A percentile compares a stretch with the other conserved stretches of the same genome.
Evolutionary conservation across 2,888 invertebrate genomes (phyloP).

Genomic region (Drosophila dives): DNA sequence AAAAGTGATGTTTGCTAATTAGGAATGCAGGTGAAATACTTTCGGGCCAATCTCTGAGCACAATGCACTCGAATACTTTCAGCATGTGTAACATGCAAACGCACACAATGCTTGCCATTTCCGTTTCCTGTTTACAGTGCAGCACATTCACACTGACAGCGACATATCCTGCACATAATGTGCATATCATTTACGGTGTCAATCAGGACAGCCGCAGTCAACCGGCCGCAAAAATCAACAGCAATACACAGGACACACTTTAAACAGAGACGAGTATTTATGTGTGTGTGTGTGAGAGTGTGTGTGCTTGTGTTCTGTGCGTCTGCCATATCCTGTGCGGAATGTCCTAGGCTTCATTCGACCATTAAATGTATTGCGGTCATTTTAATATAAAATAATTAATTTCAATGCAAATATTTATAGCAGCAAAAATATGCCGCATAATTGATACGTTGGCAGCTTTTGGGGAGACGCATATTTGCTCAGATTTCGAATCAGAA

Average conservation of each 20-base stretch:
- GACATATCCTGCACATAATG: slow-evolving; percentile 75
- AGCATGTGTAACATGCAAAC: slow-evolving; percentile 21
- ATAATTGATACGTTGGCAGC: slow-evolving; percentile 71
- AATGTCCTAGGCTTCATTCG: slow-evolving; percentile 48
- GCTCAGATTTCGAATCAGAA: slow-evolving; percentile 3
- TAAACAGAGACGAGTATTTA: slow-evolving; percentile 18
- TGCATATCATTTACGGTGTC: slow-evolving; percentile 77
- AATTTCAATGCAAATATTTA: slow-evolving; percentile 81
- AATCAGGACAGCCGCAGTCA: slow-evolving; percentile 64
- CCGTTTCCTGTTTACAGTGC: slow-evolving; percentile 71
- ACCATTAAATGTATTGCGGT: slow-evolving; percentile 78
- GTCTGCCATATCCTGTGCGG: slow-evolving; percentile 49
- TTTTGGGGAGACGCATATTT: slow-evolving; percentile 6
- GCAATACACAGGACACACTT: slow-evolving; percentile 33
- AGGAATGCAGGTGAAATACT: slow-evolving; percentile 38
- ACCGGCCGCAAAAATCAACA: slow-evolving; percentile 67
- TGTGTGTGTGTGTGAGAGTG: not conserved
- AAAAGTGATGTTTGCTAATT: slow-evolving; percentile 34
- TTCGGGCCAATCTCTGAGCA: slow-evolving; percentile 39
- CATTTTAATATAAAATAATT: slow-evolving; percentile 82
- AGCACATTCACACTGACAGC: slow-evolving; percentile 40
- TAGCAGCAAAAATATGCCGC: slow-evolving; percentile 76
- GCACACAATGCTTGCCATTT: slow-evolving; percentile 73
- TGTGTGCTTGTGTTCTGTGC: slow-evolving; percentile 1
- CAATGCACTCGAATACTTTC: slow-evolving; percentile 39